These are phyloP conservation scores for Knipowitschia caucasica DNA, from an alignment of 2,797 vertebrate species.

Conservation along the genomic window DNA sequence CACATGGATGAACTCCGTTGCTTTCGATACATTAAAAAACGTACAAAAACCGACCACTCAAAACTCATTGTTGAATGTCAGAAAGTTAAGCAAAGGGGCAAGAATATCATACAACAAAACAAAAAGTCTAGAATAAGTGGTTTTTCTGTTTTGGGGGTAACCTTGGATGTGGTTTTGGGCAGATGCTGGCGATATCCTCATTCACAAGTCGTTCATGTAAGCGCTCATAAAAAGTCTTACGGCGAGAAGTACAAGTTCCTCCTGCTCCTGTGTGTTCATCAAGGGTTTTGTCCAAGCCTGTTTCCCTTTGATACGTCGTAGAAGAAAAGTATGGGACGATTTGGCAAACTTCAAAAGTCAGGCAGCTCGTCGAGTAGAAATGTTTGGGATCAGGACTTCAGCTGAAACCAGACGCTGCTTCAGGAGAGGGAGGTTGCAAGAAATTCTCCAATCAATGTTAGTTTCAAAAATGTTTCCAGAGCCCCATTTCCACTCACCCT, in stretches of 20 bases:
- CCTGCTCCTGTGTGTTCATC: conserved; percentile 15
- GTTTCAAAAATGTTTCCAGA: conserved; percentile 12
- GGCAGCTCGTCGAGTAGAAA: conserved; percentile 18
- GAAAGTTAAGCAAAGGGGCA: no score
- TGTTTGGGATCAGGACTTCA: conserved; percentile 20
- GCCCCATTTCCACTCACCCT: no score
- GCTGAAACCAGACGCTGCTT: conserved; percentile 22
- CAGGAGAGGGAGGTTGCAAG: conserved; percentile 8
- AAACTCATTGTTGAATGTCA: no score
- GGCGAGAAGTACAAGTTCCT: conserved; percentile 14
- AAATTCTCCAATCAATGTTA: conserved; percentile 27
- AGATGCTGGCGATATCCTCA: no score
- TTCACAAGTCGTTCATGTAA: conserved; percentile 17
- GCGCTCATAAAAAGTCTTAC: conserved; percentile 8
- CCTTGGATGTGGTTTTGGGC: no score
- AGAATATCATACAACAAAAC: no score
- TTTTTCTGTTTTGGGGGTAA: no score
- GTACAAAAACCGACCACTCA: no score
- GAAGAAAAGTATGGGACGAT: not conserved
- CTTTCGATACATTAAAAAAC: no score
- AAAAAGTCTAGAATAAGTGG: no score
- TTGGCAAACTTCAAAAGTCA: conserved; percentile 45
- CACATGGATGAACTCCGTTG: no score
- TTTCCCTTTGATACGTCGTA: conserved; percentile 14
- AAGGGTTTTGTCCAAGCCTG: conserved; percentile 14